phyloP scores from a whole-genome alignment of 2,113 vertebrate genomes.

The Rhinoderma darwinii region DNA sequence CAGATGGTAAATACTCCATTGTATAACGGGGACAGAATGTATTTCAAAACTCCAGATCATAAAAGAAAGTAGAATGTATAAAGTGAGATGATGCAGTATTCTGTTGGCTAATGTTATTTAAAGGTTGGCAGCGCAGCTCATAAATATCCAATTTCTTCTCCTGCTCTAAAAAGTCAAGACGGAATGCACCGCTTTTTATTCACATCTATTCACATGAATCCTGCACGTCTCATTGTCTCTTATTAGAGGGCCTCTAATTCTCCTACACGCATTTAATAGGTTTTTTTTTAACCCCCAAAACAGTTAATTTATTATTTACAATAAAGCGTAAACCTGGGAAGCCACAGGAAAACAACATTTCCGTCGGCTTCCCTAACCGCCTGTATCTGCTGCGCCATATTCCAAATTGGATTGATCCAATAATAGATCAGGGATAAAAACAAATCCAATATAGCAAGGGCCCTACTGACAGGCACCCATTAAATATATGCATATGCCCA shows the following conservation, averaged over 20 bases:
- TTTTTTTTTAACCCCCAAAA: too few relatives aligned
- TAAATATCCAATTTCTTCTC: not conserved
- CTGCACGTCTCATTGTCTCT: not conserved
- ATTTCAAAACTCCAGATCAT: not conserved
- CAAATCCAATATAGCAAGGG: too few relatives aligned
- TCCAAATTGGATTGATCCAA: too few relatives aligned
- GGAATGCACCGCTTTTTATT: not conserved
- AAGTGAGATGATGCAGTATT: not conserved
- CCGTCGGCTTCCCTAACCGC: too few relatives aligned
- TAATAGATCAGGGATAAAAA: too few relatives aligned
- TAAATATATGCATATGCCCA: too few relatives aligned
- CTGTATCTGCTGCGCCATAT: too few relatives aligned
- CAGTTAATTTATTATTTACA: too few relatives aligned
- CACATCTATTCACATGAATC: not conserved
- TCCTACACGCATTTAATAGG: too few relatives aligned
- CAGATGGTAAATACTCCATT: not conserved
- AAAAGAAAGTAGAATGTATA: constrained; percentile 7
- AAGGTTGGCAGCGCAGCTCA: not conserved
- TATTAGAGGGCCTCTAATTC: not conserved
- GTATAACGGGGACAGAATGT: not conserved
- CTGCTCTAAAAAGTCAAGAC: not conserved
- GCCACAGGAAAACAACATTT: too few relatives aligned
- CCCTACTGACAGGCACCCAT: too few relatives aligned
- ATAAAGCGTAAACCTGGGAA: too few relatives aligned
- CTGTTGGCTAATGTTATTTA: not conserved